Base-by-base conservation (phyloP, 2,888 invertebrate species). In the Marasmarcha lunaedactyla region DNA sequence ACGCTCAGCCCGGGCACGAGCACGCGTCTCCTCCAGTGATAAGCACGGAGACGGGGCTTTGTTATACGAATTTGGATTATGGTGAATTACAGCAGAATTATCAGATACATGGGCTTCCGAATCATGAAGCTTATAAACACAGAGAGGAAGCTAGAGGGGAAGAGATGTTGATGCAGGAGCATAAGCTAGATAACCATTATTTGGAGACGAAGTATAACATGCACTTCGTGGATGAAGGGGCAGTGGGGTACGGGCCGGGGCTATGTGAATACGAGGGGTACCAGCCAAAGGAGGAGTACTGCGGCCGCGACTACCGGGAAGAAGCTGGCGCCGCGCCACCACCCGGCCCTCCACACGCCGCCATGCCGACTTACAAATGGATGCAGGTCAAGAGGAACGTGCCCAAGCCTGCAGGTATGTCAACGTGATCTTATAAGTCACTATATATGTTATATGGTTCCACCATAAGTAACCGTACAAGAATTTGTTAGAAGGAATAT, bases 371-470 rank as follows among this genome's bases (percentile, higher is more conserved):
- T 0, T 98, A 97, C 78, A 97, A 98, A 73, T 98, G 98, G 98
- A 98, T 98, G 98, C 97, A 97, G 84, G 94, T 98, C 59, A 98
- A 98, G 81, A 87, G 98, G 71, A 97, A 96, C 76, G 93, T 95
- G 51, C 95, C 97, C 37, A 97, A 97, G 79, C 95, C 97, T 54
- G 86, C 92, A 70, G 92, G 96, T 94, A 71, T 88, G 90, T 64
- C 11, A 1, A 13, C n/a, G n/a, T n/a, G n/a, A n/a, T n/a, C n/a
- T 12, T 26, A 26, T 30, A 26, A 35, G 36, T 43, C 10, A 11
- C 11, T 33, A 5, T 15, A 20, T 4, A 11, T 12, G 9, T 10
- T 5, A 6, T n/a, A 3, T 20, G 3, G 9, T 37, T n/a, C 26
- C 26, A 9, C 26, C 26, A n/a, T n/a, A n/a, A n/a, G n/a, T n/a